Base-by-base conservation (phyloP, 2,797 vertebrate species). In the Lemur catta region DNA sequence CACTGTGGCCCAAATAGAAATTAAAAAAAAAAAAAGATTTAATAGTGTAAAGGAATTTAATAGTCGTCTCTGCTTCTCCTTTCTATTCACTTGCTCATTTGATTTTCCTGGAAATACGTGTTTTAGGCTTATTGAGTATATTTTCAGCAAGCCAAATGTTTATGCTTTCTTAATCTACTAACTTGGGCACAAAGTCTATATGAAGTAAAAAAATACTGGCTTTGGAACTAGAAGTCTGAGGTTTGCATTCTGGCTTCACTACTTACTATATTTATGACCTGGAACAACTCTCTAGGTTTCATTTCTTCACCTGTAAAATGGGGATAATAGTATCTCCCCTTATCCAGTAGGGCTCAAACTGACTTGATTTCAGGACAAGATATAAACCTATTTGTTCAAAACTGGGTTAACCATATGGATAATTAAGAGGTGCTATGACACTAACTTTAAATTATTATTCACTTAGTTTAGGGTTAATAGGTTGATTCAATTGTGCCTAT, bases 71-170 rank as follows among this genome's bases (percentile, higher is more conserved):
- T 52, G 11, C 12, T 79, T 67, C 33, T 94, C 71, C 7, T 69
- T 80, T 74, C 59, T 71, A 35, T 67, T 92, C 35, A 18, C 28
- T 69, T 17, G 26, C 46, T 85, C n/a, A 15, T 67, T 84, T 86
- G 57, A 43, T 93, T 94, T 96, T 81, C 84, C n/a, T 76, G 55
- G 84, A 94, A 94, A 94, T 92, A 59, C 55, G 12, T 86, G 74
- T 82, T 79, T 95, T 59, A 57, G 72, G 20, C 43, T 80, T 82
- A 76, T 74, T 55, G 46, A 75, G 24, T 86, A 24, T 74, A 85
- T 96, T 94, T 95, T 86, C 26, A 59, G 46, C 43, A 96, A 89
- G 67, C 35, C 87, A 65, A 35, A 12, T 81, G 41, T 76, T 76
- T 81, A 35, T 79, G 28, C 63, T 79, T 94, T 67, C 89, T 91